Evolutionary conservation across 2,888 invertebrate species (phyloP).

Genomic region (Teinopalpus imperialis): DNA sequence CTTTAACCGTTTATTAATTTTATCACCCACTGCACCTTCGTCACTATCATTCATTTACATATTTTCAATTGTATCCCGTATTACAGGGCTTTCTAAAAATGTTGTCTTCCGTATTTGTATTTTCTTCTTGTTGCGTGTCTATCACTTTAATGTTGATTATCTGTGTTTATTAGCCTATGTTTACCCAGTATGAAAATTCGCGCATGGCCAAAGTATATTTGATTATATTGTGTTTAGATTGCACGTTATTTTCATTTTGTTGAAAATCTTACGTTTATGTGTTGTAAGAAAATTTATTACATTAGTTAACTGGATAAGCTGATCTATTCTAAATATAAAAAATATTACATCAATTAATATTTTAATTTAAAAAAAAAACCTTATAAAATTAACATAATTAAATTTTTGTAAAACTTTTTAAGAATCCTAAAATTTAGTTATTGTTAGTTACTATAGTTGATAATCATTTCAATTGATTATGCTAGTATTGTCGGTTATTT

Average conservation of each 20-base stretch:
- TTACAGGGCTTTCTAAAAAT: slow-evolving; percentile 55
- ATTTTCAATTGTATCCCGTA: slow-evolving; percentile 49
- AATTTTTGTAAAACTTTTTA: too few species aligned
- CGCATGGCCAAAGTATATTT: slow-evolving; percentile 76
- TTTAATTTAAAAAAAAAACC: background rate
- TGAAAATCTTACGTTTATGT: slow-evolving; percentile 64
- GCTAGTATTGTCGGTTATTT: slow-evolving; percentile 56
- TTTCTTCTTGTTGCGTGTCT: slow-evolving; percentile 31
- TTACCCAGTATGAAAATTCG: slow-evolving; percentile 45
- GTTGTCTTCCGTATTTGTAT: slow-evolving; percentile 50
- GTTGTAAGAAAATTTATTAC: slow-evolving; percentile 57
- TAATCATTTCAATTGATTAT: slow-evolving; percentile 5
- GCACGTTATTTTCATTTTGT: slow-evolving; percentile 71
- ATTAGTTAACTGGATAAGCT: slow-evolving; percentile 60
- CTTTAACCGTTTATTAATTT: slow-evolving; percentile 37
- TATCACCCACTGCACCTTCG: slow-evolving; percentile 54
- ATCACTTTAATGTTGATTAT: slow-evolving; percentile 56
- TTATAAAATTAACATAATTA: too few species aligned
- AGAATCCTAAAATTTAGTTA: background rate
- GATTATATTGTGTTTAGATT: slow-evolving; percentile 73
- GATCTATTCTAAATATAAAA: slow-evolving; percentile 7
- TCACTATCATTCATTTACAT: slow-evolving; percentile 63
- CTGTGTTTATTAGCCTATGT: slow-evolving; percentile 56
- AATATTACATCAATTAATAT: slow-evolving; percentile 2
- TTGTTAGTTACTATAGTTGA: slow-evolving; percentile 4